These are phyloP conservation scores for Drosophila subobscura DNA, from an alignment of 1,140 invertebrate genomes.

Conservation along the genomic window DNA sequence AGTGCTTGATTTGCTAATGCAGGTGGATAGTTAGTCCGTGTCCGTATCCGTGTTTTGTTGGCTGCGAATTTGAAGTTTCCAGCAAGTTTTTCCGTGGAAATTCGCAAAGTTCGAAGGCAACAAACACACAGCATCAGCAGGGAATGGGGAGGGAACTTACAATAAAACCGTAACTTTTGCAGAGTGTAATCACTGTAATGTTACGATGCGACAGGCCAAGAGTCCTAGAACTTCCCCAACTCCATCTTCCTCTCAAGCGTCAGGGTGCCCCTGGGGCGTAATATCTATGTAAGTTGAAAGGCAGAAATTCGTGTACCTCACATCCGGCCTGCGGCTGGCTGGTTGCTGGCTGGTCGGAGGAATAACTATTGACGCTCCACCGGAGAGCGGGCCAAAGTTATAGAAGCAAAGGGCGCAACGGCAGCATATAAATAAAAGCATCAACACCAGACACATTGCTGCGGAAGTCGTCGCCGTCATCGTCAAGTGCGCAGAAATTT, in stretches of 20 bases:
- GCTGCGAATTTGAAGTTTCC: constrained; percentile 62
- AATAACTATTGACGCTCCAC: constrained; percentile 77
- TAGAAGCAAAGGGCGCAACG: constrained; percentile 26
- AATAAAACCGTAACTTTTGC: constrained; percentile 76
- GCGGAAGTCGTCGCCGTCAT: constrained; percentile 73
- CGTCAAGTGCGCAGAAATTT: constrained; percentile 72
- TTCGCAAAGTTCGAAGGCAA: constrained; percentile 61
- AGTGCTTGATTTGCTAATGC: constrained; percentile 66
- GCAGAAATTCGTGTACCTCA: constrained; percentile 68
- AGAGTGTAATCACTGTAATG: constrained; percentile 79
- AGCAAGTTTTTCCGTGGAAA: constrained; percentile 59
- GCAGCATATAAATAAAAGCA: constrained; percentile 69
- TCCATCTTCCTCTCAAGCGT: constrained; percentile 59
- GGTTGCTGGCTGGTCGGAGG: constrained; percentile 42
- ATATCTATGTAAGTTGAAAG: constrained; percentile 58
- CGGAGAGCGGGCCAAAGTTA: constrained; percentile 62
- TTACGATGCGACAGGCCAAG: constrained; percentile 47
- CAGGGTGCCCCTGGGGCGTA: constrained; percentile 52
- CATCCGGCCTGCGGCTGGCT: constrained; percentile 51
- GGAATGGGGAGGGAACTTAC: constrained; percentile 34
- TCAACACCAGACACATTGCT: constrained; percentile 75
- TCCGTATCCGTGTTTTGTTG: constrained; percentile 27
- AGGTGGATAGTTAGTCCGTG: constrained; percentile 38
- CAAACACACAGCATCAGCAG: constrained; percentile 3
- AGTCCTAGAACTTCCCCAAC: constrained; percentile 56